Evolutionary conservation across 2,113 vertebrate genomes (phyloP).

Genomic region (Felis chaus): DNA sequence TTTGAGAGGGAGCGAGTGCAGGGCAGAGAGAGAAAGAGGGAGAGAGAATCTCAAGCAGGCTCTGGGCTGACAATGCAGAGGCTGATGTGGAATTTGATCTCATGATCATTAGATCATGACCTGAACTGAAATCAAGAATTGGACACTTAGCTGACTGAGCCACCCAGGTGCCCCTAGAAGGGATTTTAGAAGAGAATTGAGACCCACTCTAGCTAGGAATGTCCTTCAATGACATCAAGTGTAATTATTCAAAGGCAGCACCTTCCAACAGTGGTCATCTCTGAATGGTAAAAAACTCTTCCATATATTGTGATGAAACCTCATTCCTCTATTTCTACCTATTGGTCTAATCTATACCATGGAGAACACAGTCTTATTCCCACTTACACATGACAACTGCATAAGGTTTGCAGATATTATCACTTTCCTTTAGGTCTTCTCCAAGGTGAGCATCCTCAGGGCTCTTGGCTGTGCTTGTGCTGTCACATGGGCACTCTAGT

Average conservation of each 20-base stretch:
- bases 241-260: neutral
- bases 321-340: neutral
- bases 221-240: neutral
- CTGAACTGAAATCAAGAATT: too few relatives aligned
- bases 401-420: neutral
- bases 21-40: too few relatives aligned
- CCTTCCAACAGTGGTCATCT: neutral
- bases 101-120: too few relatives aligned
- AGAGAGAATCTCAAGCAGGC: too few relatives aligned
- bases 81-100: too few relatives aligned
- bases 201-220: neutral
- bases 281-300: neutral
- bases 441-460: neutral
- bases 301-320: neutral
- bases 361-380: neutral
- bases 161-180: too few relatives aligned
- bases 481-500: neutral
- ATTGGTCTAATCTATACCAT: neutral
- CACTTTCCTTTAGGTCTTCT: neutral
- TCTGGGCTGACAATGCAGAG: too few relatives aligned
- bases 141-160: too few relatives aligned
- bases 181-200: slow-evolving; percentile 2
- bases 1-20: too few relatives aligned
- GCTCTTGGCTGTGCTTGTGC: neutral
- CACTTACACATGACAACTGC: neutral